phyloP scores from a whole-genome alignment of 2,113 vertebrate genomes.

The Butorides virescens region DNA sequence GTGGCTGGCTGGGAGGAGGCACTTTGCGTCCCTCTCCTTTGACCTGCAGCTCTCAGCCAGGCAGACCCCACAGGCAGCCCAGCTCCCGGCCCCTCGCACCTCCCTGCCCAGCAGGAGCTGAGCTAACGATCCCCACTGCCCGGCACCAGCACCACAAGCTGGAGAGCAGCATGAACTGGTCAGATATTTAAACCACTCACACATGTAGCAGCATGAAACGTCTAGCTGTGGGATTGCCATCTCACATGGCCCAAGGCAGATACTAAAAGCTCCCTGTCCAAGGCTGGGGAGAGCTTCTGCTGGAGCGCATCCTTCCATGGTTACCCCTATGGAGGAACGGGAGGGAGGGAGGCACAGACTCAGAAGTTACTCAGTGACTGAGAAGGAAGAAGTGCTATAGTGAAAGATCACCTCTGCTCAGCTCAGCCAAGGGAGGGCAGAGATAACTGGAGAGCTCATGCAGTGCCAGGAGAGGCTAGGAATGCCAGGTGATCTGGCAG shows the following conservation, averaged over 20 bases:
- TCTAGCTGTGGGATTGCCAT: neutral
- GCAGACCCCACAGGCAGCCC: neutral
- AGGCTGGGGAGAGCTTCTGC: neutral
- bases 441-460: neutral
- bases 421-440: neutral
- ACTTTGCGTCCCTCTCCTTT: neutral
- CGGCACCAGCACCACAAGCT: rapidly evolving
- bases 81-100: neutral
- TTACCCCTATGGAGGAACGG: rapidly evolving
- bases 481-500: neutral
- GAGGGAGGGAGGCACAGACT: neutral
- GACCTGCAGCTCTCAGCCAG: neutral
- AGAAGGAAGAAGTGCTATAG: neutral
- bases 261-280: neutral
- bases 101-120: neutral
- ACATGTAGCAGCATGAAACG: neutral
- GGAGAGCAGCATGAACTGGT: neutral
- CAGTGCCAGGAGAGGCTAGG: neutral
- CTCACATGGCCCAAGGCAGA: too few species aligned
- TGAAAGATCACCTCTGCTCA: neutral
- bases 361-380: neutral
- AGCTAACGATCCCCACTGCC: neutral
- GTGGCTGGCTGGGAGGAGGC: neutral
- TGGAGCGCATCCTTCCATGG: rapidly evolving
- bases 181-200: neutral